Evolutionary conservation across 2,797 vertebrate species (phyloP), one percentile per base, ranked within the genome.

Genomic region (Poecilia velifera): DNA sequence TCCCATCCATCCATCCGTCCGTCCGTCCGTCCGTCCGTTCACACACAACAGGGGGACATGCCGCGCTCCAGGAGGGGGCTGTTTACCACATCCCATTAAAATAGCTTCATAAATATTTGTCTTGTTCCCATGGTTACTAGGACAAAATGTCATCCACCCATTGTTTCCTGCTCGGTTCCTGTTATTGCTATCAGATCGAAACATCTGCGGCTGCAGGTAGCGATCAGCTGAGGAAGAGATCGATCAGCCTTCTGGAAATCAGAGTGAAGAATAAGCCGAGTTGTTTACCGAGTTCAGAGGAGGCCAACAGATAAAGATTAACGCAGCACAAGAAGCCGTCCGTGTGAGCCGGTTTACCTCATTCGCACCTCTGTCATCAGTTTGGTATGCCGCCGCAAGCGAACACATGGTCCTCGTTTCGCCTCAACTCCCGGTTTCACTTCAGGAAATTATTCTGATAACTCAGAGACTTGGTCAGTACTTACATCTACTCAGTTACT

Each of bases 101-200:
- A 92, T 89, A 90, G 85, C 88, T 79, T 78, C 36, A 45, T 84
- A 91, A 92, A 94, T 93, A 91, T 92, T 94, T 85, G 25, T 72
- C 66, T 73, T 72, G 90, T 89, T 77, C 76, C 91, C 77, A 87
- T 91, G 86, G 93, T 85, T 79, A 92, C 92, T 5, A 5, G 41
- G 84, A 84, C 71, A 76, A 85, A 82, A 82, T 88, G 82, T 46
- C 87, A 91, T 86, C 77, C 81, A 18, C 43, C 80, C 55, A 84
- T 87, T 87, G 88, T 88, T 83, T 83, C 72, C 82, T 83, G 66
- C 14, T 78, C 86, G 18, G 2, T 73, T 84, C 74, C 64, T 31
- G 79, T 87, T 83, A 66, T 72, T 39, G 45, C 0, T 14, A 57
- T 49, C 1, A 3, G 84, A 87, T 92, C 86, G 79, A 86, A 87